These are phyloP conservation scores for Schizopygopsis pylzovi DNA, from an alignment of 2,797 vertebrate genomes.

Conservation along the genomic window DNA sequence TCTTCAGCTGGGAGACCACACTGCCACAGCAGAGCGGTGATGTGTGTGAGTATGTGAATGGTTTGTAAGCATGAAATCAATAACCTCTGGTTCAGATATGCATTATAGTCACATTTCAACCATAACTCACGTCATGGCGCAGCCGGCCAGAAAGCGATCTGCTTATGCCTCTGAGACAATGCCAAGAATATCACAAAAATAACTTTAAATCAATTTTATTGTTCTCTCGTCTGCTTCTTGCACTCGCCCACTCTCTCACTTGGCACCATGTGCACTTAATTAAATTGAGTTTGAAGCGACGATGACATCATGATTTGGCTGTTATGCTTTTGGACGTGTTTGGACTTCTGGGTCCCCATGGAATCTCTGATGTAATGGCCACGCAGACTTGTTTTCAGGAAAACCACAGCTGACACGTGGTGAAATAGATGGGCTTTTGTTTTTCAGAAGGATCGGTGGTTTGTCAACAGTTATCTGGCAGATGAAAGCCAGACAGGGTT, in stretches of 20 bases:
- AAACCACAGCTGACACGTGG: conserved; percentile 50
- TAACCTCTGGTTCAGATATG: conserved; percentile 36
- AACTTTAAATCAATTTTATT: conserved; percentile 55
- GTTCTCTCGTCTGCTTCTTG: conserved; percentile 23
- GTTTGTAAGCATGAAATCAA: conserved; percentile 26
- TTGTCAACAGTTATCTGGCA: conserved; percentile 59
- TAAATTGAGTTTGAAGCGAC: conserved; percentile 68
- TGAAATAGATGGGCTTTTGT: conserved; percentile 55
- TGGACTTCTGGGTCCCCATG: conserved; percentile 68
- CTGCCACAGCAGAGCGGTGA: not conserved
- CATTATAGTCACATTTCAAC: conserved; percentile 34
- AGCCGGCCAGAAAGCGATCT: conserved; percentile 43
- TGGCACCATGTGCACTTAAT: conserved; percentile 66
- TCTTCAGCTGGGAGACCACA: not conserved
- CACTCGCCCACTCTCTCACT: conserved; percentile 40
- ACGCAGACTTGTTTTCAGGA: conserved; percentile 36
- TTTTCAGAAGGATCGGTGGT: conserved; percentile 46
- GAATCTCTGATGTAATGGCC: conserved; percentile 72
- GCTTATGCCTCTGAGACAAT: conserved; percentile 28
- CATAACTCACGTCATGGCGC: conserved; percentile 27
- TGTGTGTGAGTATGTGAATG: conserved; percentile 13
- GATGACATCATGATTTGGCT: conserved; percentile 74
- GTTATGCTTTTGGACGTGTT: conserved; percentile 62
- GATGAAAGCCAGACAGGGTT: conserved; percentile 57
- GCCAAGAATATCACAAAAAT: conserved; percentile 48